phyloP scores from a whole-genome alignment of 1,140 invertebrate genomes.

The Odontomachus brunneus region DNA sequence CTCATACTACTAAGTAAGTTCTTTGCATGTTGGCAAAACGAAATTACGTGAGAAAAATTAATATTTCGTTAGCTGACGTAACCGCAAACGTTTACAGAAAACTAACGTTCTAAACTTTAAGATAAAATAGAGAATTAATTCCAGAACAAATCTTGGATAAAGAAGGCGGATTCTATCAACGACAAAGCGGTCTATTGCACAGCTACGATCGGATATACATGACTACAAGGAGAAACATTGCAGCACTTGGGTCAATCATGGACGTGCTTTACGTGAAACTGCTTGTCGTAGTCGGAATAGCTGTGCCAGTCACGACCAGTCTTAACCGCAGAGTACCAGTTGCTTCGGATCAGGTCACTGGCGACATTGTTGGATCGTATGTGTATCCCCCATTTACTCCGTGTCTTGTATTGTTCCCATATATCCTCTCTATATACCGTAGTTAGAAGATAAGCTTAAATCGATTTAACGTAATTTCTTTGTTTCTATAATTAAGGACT shows the following conservation, averaged over 20 bases:
- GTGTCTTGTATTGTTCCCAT: neutral
- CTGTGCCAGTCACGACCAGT: constrained; percentile 90
- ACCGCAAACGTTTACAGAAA: neutral
- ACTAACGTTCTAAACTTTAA: neutral
- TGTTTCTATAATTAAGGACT: neutral
- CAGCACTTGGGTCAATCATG: constrained; percentile 85
- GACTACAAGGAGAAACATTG: constrained; percentile 73
- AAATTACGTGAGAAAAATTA: neutral
- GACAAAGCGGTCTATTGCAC: constrained; percentile 26
- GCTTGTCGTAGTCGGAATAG: constrained; percentile 91
- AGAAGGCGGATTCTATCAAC: neutral
- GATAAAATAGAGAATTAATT: neutral
- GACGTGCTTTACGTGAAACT: constrained; percentile 93
- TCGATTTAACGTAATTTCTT: neutral
- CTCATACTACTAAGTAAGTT: too few relatives aligned
- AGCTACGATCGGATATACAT: constrained; percentile 13
- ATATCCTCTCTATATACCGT: neutral
- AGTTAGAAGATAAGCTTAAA: constrained; percentile 8
- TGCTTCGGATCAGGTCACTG: constrained; percentile 88
- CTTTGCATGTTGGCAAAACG: neutral
- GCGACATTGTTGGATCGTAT: constrained; percentile 13
- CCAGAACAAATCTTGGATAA: neutral
- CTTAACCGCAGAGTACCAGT: constrained; percentile 88
- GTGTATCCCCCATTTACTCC: neutral
- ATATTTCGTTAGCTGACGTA: neutral